Evolutionary conservation across 2,113 vertebrate genomes (phyloP).

Genomic region (Phalacrocorax brasilianus): DNA sequence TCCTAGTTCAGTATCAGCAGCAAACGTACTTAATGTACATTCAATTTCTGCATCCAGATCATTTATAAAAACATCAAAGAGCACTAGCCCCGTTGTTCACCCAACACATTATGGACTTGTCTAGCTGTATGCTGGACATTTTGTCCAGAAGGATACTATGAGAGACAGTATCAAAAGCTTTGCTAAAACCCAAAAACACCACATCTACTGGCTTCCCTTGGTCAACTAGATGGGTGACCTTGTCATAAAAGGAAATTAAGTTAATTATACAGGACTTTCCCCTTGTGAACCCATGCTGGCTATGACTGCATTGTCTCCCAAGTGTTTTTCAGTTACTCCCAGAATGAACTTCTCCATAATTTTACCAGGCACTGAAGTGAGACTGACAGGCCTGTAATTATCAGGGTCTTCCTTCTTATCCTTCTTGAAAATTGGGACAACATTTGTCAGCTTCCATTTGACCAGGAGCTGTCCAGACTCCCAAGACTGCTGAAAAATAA

Average conservation of each 20-base stretch:
- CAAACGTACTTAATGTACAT: not conserved
- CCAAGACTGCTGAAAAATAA: not conserved
- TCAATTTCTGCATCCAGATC: not conserved
- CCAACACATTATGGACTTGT: accelerated
- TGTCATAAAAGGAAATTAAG: not conserved
- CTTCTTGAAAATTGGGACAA: not conserved
- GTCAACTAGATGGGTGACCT: not conserved
- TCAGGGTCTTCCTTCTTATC: not conserved
- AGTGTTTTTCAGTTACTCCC: not conserved
- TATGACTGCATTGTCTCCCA: not conserved
- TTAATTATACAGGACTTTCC: not conserved
- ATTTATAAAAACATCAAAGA: not conserved
- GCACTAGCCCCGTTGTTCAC: not conserved
- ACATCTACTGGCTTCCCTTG: not conserved
- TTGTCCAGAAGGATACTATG: not conserved
- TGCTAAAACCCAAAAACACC: not conserved
- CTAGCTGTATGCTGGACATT: not conserved
- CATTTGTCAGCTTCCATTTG: not conserved
- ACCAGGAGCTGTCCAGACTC: not conserved
- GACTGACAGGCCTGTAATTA: not conserved
- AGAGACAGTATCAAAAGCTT: not conserved
- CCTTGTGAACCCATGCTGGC: accelerated
- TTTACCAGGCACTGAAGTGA: not conserved
- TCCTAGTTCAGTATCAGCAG: not conserved
- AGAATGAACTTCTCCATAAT: not conserved